phyloP scores from a whole-genome alignment of 1,140 invertebrate genomes.

The Bombyx mandarina region DNA sequence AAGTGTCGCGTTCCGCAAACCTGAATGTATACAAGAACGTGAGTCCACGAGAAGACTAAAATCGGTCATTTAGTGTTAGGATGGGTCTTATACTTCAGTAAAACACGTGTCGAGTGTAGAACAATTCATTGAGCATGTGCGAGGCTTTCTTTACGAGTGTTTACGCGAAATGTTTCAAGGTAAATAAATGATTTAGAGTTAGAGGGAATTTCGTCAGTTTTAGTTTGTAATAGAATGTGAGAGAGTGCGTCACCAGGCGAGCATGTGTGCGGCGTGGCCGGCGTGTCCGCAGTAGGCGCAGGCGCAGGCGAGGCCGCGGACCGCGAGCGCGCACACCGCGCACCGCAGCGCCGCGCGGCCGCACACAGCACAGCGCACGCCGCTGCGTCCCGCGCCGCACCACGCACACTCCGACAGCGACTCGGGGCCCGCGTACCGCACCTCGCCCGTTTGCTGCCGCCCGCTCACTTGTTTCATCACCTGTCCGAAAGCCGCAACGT shows the following conservation, averaged over 20 bases:
- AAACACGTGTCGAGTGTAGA: too few species aligned
- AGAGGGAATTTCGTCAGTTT: too few species aligned
- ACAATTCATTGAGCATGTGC: too few species aligned
- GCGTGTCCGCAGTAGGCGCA: conserved; percentile 93
- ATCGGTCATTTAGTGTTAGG: too few species aligned
- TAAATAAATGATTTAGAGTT: too few species aligned
- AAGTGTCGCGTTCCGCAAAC: conserved; percentile 67
- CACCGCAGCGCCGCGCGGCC: conserved; percentile 82
- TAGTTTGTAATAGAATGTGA: too few species aligned
- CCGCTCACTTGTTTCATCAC: conserved; percentile 84
- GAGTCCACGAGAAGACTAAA: too few species aligned
- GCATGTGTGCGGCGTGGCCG: conserved; percentile 82
- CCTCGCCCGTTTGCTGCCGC: conserved; percentile 8
- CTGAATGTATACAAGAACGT: conserved; percentile 15
- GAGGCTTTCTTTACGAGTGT: too few species aligned
- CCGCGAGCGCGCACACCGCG: conserved; percentile 87
- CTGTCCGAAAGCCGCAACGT: conserved; percentile 28
- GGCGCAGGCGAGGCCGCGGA: conserved; percentile 85
- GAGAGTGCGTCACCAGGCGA: conserved; percentile 76
- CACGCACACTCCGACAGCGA: conserved; percentile 80
- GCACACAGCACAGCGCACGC: conserved; percentile 75
- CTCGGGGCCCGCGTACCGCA: conserved; percentile 14
- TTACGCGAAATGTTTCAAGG: too few species aligned
- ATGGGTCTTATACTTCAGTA: too few species aligned
- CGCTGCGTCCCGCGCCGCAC: conserved; percentile 25